Percentiles rank a stretch among this genome's conserved stretches.
These are phyloP conservation scores for Psittacara wagleri DNA, from an alignment of 2,113 vertebrate genomes.

Conservation along the genomic window DNA sequence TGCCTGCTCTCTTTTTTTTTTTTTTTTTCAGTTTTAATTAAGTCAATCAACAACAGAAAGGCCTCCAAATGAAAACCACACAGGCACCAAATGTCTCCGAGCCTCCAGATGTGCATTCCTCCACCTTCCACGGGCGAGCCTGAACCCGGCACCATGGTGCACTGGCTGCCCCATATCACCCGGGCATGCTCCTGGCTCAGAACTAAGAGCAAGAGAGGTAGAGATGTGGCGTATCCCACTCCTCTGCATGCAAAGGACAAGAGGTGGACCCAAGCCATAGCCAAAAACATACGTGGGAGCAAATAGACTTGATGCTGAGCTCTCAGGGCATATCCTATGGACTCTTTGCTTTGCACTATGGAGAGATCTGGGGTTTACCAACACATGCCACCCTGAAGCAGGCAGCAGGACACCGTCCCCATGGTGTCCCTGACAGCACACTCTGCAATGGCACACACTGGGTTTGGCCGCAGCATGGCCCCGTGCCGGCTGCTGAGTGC, in stretches of 20 bases:
- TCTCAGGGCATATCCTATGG: accelerated
- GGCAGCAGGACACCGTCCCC: background rate
- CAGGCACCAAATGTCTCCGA: background rate
- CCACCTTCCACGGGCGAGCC: background rate
- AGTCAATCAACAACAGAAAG: conserved; percentile 8
- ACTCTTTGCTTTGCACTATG: background rate
- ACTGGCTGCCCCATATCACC: background rate
- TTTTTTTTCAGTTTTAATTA: background rate
- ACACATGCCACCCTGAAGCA: background rate
- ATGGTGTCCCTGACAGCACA: accelerated
- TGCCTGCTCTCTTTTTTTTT: background rate
- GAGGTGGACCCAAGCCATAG: background rate
- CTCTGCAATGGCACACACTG: accelerated
- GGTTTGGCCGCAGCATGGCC: accelerated
- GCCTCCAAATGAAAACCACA: conserved; percentile 35
- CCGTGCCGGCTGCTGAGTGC: accelerated
- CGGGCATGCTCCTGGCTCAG: background rate
- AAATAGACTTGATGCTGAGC: background rate
- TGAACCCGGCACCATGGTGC: accelerated
- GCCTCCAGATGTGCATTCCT: conserved; percentile 32
- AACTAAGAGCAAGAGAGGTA: accelerated
- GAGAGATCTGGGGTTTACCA: background rate
- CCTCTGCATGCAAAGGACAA: background rate
- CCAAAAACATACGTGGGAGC: accelerated
- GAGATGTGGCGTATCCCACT: background rate